Evolutionary conservation across 2,888 invertebrate species (phyloP).

Genomic region (Fragum fragum): DNA sequence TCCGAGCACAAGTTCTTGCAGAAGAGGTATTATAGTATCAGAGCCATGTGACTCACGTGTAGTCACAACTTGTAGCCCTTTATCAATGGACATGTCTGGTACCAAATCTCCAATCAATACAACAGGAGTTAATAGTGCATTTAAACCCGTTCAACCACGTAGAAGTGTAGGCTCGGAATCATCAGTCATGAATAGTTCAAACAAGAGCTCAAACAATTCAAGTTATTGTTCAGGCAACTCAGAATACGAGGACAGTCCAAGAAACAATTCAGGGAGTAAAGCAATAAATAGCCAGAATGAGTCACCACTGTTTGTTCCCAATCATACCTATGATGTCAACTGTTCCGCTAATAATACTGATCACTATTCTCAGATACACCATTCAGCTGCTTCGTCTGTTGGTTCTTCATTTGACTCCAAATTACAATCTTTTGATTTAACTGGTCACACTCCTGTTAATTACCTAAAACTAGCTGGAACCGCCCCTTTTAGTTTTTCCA

Average conservation of each 20-base stretch:
- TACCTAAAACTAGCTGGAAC: slow-evolving; percentile 54
- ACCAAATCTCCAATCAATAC: slow-evolving; percentile 65
- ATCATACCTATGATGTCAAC: neutral
- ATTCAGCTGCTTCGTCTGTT: neutral
- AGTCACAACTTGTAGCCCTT: slow-evolving; percentile 16
- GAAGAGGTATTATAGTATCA: neutral
- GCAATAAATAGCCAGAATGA: neutral
- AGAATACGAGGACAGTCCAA: too few species aligned
- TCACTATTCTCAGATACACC: neutral
- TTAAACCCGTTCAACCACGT: slow-evolving; percentile 59
- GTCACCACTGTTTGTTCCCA: neutral
- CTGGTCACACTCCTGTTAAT: slow-evolving; percentile 43
- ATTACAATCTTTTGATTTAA: slow-evolving; percentile 34
- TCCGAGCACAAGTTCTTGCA: neutral
- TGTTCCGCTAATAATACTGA: neutral
- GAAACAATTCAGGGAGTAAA: neutral
- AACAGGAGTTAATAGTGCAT: slow-evolving; percentile 66
- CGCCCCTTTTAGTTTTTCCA: slow-evolving; percentile 49
- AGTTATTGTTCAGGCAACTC: neutral
- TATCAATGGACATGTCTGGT: slow-evolving; percentile 27
- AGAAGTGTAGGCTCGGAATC: slow-evolving; percentile 26
- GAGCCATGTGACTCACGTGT: neutral
- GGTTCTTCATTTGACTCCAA: slow-evolving; percentile 20
- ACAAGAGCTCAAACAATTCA: slow-evolving; percentile 2
- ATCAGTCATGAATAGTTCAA: slow-evolving; percentile 9